Conservation (phyloP, 2,113 vertebrate species). For the Lampris megalopsis region DNA sequence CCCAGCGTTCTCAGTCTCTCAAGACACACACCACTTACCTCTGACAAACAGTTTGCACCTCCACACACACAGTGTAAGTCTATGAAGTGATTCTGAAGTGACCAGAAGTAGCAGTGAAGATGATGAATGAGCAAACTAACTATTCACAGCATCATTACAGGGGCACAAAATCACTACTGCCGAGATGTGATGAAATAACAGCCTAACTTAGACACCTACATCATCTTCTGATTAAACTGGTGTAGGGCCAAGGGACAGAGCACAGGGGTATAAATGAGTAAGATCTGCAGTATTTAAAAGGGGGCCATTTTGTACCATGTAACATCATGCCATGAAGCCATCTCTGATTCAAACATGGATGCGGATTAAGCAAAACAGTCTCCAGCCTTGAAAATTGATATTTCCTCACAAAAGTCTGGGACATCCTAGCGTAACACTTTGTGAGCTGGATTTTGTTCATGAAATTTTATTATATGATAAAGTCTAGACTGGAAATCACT, state of each 20-base stretch:
- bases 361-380: neutral
- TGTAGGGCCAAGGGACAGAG: neutral
- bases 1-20: neutral
- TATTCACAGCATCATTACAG: conserved; percentile 25
- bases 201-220: neutral
- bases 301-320: conserved; percentile 33
- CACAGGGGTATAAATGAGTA: neutral
- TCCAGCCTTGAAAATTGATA: too few species aligned
- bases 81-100: conserved; percentile 56
- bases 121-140: conserved; percentile 34
- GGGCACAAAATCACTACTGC: neutral
- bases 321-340: neutral
- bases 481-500: too few species aligned
- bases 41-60: conserved; percentile 37
- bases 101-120: conserved; percentile 40
- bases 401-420: too few species aligned
- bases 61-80: conserved; percentile 49
- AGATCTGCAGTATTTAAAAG: conserved; percentile 44
- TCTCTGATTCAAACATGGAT: neutral
- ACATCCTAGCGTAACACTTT: neutral
- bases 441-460: too few species aligned
- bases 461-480: too few species aligned
- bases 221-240: neutral
- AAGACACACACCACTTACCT: conserved; percentile 1
- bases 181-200: neutral